These are phyloP conservation scores for Cydia fagiglandana DNA, from an alignment of 1,140 invertebrate genomes.

Conservation along the genomic window DNA sequence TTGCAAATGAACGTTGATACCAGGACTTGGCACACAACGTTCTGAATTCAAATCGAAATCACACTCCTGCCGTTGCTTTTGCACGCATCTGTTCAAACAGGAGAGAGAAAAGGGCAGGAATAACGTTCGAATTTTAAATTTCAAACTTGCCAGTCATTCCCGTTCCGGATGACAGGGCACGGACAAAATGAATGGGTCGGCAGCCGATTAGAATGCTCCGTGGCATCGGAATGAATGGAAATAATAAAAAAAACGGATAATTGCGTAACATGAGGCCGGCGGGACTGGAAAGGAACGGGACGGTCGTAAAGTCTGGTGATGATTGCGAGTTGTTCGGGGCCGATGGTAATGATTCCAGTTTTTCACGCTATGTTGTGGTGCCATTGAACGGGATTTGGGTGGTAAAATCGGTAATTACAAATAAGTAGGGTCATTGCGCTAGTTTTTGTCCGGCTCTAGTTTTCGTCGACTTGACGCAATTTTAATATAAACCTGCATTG, in stretches of 20 bases:
- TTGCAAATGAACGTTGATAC: constrained; percentile 44
- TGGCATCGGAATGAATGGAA: constrained; percentile 67
- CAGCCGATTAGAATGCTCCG: constrained; percentile 62
- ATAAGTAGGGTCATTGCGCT: no score
- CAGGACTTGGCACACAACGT: background rate
- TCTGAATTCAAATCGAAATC: constrained; percentile 18
- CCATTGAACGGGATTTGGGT: background rate
- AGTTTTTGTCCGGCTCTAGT: no score
- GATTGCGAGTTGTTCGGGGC: constrained; percentile 4
- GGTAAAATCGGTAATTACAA: no score
- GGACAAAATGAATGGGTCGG: constrained; percentile 68
- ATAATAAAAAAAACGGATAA: constrained; percentile 62
- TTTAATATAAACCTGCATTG: no score
- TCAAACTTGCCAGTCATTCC: constrained; percentile 31
- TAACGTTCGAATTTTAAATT: constrained; percentile 6
- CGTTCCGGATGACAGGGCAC: constrained; percentile 71
- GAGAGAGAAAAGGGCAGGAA: background rate
- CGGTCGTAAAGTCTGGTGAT: constrained; percentile 20
- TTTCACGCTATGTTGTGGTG: background rate
- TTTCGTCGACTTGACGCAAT: no score
- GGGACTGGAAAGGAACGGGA: constrained; percentile 34
- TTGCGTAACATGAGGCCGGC: constrained; percentile 62
- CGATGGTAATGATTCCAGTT: constrained; percentile 11
- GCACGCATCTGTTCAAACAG: background rate
- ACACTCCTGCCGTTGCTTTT: background rate